Conservation (phyloP, 2,888 invertebrate genomes). For the Cheilosia vernalis region DNA sequence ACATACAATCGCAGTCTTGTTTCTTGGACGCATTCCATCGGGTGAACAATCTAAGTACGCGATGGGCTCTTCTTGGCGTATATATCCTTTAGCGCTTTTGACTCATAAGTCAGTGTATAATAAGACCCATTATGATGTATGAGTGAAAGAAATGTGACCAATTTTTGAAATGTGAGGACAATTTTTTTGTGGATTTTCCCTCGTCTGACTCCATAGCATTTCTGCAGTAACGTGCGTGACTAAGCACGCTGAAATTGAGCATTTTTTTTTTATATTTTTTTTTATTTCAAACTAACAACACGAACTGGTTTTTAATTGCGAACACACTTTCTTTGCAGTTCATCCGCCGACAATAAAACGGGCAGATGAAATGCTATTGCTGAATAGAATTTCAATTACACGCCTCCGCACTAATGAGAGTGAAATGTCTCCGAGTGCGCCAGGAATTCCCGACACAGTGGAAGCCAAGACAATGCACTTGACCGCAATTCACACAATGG, state of each 20-base stretch:
- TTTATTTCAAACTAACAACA: not conserved
- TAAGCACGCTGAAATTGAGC: not conserved
- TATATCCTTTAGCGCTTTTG: not conserved
- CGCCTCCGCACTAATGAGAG: not conserved
- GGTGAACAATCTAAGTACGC: not conserved
- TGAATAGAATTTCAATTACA: slow-evolving; percentile 8
- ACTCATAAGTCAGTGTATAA: not conserved
- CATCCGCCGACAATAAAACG: not conserved
- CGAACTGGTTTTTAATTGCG: slow-evolving; percentile 22
- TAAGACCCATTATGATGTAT: not conserved
- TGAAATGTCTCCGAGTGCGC: not conserved
- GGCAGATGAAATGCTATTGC: not conserved
- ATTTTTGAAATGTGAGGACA: too few species aligned
- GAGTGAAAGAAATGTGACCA: slow-evolving; percentile 40
- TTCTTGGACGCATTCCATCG: not conserved
- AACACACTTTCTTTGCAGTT: slow-evolving; percentile 33
- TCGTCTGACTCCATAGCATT: not conserved
- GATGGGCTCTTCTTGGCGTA: not conserved
- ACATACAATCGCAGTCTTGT: not conserved
- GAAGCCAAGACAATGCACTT: slow-evolving; percentile 18
- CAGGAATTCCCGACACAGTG: not conserved
- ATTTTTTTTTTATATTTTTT: not conserved
- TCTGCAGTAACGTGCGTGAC: not conserved
- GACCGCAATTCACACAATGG: slow-evolving; percentile 23
- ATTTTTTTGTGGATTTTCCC: slow-evolving; percentile 1